Base-by-base conservation (phyloP, 2,888 invertebrate genomes). In the Melieria crassipennis region DNA sequence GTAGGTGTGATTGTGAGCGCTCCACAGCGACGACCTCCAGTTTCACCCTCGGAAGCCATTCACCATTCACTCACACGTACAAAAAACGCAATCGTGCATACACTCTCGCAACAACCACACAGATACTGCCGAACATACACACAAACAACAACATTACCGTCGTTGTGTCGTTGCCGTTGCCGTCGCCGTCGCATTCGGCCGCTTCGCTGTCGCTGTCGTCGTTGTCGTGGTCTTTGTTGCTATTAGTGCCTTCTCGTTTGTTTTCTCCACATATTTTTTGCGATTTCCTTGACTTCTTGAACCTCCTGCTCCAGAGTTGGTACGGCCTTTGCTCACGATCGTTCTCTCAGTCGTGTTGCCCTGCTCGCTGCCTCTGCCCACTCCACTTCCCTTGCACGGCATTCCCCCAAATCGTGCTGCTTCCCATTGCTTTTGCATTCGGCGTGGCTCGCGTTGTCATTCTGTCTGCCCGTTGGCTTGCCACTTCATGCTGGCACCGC, bases 251-350 rank as follows among this genome's bases (percentile, higher is more conserved):
- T 56, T 10, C 56, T 9, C 30, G 16, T 56, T 65, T 65, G 43
- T 45, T 61, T 52, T 42, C 30, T 57, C 55, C 62, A 46, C n/a
- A 45, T 55, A 55, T 65, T 45, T 55, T 55, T 13, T 7, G 16
- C 65, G 75, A 76, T 77, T 79, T 77, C 76, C 77, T 76, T 76
- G 76, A 79, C 80, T 81, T 77, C 78, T 78, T 79, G 75, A 80
- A 80, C 75, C 70, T 46, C 48, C 30, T 56, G 9, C 45, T 56
- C 13, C 45, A 56, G 45, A 52, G n/a, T 55, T 10, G 30, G 42
- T 42, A 42, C 52, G 16, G 48, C 56, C 46, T 46, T 7, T 55
- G 56, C 46, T 16, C 13, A 55, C 9, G 48, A 46, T 43, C 43
- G 58, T 45, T 62, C 30, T 46, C 45, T 58, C 46, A 10, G 16